A percentile compares a stretch with the other conserved stretches of the same genome.
Evolutionary conservation across 2,888 invertebrate species (phyloP).

Genomic region (Drosophila percnosoma): DNA sequence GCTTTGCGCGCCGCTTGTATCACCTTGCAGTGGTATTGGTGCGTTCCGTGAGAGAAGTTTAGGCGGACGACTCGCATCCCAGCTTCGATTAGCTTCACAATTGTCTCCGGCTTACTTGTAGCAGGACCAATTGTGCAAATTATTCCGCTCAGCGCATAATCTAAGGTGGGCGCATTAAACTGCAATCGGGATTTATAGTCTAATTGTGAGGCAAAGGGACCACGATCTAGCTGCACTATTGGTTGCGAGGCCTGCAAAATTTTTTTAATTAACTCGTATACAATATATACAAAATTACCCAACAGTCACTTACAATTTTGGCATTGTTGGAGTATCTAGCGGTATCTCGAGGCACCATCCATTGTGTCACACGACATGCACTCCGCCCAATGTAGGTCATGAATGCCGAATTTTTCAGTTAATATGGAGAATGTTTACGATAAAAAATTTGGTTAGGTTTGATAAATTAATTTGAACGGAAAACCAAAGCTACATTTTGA

Average conservation of each 20-base stretch:
- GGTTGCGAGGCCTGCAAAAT: not conserved
- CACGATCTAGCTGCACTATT: conserved; percentile 36
- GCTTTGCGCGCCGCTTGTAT: conserved; percentile 94
- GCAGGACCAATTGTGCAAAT: conserved; percentile 98
- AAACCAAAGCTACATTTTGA: not conserved
- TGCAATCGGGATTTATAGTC: conserved; percentile 97
- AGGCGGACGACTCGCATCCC: conserved; percentile 98
- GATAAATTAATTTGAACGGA: not conserved
- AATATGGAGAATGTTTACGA: conserved; percentile 11
- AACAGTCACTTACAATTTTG: conserved; percentile 4
- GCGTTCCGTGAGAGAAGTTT: conserved; percentile 97
- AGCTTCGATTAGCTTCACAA: conserved; percentile 96
- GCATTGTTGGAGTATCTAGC: conserved; percentile 11
- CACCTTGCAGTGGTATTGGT: conserved; percentile 96
- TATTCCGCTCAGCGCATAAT: conserved; percentile 96
- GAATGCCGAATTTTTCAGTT: conserved; percentile 43
- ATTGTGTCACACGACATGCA: conserved; percentile 8
- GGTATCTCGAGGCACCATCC: not conserved
- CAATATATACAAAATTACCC: not conserved
- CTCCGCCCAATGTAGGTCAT: conserved; percentile 18
- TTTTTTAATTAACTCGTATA: not conserved
- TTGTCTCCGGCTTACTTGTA: conserved; percentile 90
- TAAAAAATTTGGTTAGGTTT: not conserved
- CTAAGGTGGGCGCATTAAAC: conserved; percentile 94
- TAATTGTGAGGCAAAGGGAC: conserved; percentile 87